phyloP scores from a whole-genome alignment of 2,888 invertebrate species.

The Meiosimyza platycephala region DNA sequence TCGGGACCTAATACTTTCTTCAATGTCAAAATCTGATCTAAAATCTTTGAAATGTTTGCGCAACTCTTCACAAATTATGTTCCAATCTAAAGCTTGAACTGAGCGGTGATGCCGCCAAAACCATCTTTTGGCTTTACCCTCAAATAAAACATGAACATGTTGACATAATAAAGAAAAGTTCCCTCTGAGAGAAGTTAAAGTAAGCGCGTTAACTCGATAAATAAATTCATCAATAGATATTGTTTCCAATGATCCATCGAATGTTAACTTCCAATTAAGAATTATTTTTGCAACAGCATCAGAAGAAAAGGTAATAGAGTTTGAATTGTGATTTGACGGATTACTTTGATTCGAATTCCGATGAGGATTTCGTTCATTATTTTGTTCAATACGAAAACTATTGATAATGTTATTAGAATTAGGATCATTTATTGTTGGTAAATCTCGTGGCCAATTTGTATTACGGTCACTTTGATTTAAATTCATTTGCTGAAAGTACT shows the following conservation, averaged over 20 bases:
- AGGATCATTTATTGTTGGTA: neutral
- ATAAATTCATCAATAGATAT: constrained; percentile 20
- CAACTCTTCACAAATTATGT: neutral
- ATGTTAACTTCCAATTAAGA: too few relatives aligned
- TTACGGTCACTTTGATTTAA: neutral
- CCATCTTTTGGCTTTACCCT: constrained; percentile 22
- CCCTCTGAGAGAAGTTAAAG: neutral
- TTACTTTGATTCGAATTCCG: neutral
- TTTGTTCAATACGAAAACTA: neutral
- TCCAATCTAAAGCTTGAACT: neutral
- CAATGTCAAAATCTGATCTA: constrained; percentile 18
- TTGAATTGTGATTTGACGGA: too few relatives aligned
- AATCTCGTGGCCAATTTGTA: too few relatives aligned
- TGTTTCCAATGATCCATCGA: neutral
- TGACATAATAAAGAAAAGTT: constrained; percentile 20
- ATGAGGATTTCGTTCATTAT: neutral
- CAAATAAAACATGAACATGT: neutral
- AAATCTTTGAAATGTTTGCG: neutral
- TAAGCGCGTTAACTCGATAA: constrained; percentile 4
- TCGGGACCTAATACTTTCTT: constrained; percentile 25
- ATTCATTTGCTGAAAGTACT: neutral
- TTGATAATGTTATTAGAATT: neutral
- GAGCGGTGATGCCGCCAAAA: constrained; percentile 27
- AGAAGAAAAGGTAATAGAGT: too few relatives aligned
- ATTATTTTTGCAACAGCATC: neutral